Evolutionary conservation across 2,113 vertebrate genomes (phyloP).

Genomic region (Planiliza haematocheilus): DNA sequence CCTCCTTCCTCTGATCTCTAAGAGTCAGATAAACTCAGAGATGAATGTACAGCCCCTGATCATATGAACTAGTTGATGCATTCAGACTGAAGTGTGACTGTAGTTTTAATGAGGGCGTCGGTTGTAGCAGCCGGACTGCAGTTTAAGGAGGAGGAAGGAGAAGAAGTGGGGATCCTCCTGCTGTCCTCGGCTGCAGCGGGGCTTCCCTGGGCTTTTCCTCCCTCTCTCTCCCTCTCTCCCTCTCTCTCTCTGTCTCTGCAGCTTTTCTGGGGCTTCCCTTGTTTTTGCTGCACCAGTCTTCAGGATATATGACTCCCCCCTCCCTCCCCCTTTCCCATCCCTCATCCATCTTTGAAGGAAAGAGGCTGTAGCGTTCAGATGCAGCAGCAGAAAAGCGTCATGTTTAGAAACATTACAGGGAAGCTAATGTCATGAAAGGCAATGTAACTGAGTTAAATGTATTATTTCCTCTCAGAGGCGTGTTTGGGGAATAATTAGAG

Average conservation of each 20-base stretch:
- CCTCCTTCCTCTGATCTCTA: no score
- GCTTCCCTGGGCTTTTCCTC: conserved; percentile 66
- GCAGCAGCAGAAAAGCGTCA: conserved; percentile 24
- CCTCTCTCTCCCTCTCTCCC: neutral
- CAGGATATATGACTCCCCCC: neutral
- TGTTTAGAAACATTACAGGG: neutral
- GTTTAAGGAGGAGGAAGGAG: conserved; percentile 8
- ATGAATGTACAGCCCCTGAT: neutral
- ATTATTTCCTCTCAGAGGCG: neutral
- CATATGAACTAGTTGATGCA: neutral
- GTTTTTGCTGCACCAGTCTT: conserved; percentile 49
- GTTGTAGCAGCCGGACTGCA: conserved; percentile 6
- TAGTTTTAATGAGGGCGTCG: conserved; percentile 15
- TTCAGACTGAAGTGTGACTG: conserved; percentile 30
- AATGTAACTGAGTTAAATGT: neutral
- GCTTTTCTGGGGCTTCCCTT: conserved; percentile 63
- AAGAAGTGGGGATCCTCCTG: conserved; percentile 14
- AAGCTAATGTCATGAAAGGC: neutral
- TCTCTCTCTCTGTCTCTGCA: conserved; percentile 26
- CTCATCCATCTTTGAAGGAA: neutral
- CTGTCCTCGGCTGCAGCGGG: conserved; percentile 51
- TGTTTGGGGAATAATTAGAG: neutral
- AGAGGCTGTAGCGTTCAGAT: neutral
- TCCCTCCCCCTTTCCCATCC: conserved; percentile 27
- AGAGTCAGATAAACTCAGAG: no score